A percentile compares a stretch with the other conserved stretches of the same genome.
phyloP scores from a whole-genome alignment of 2,113 vertebrate species.

The Felis chaus region DNA sequence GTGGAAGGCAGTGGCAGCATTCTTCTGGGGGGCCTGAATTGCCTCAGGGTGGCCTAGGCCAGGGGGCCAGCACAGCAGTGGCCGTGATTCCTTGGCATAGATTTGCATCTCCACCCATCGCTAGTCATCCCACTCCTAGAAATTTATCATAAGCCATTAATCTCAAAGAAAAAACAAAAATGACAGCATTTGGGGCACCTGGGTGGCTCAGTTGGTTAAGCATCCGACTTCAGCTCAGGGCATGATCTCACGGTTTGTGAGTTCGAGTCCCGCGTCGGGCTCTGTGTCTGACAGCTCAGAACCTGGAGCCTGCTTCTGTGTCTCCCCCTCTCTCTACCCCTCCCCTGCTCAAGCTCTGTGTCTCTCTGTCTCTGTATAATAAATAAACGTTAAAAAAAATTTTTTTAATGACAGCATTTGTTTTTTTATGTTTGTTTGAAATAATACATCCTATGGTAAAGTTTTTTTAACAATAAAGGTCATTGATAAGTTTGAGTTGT shows the following conservation, averaged over 20 bases:
- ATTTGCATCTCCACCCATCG: too few relatives aligned
- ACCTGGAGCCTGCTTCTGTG: too few relatives aligned
- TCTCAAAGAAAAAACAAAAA: background rate
- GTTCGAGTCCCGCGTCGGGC: too few relatives aligned
- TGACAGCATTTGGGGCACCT: background rate
- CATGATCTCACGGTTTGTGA: too few relatives aligned
- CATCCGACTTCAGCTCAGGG: too few relatives aligned
- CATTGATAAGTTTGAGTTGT: background rate
- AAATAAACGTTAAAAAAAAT: too few relatives aligned
- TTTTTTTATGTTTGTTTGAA: background rate
- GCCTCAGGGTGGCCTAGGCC: slow-evolving; percentile 88
- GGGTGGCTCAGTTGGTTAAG: too few relatives aligned
- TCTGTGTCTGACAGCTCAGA: too few relatives aligned
- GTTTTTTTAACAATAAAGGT: background rate
- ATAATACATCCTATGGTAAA: background rate
- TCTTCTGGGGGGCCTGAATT: slow-evolving; percentile 91
- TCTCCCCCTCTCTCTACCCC: too few relatives aligned
- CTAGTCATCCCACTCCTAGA: background rate
- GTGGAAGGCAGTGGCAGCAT: slow-evolving; percentile 93
- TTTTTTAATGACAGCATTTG: background rate
- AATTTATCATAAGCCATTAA: background rate
- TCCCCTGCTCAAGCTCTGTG: too few relatives aligned
- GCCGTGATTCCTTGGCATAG: slow-evolving; percentile 92
- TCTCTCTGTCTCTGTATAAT: too few relatives aligned
- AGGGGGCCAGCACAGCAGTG: slow-evolving; percentile 91